phyloP scores from a whole-genome alignment of 2,797 vertebrate genomes.

The Poecilia velifera region DNA sequence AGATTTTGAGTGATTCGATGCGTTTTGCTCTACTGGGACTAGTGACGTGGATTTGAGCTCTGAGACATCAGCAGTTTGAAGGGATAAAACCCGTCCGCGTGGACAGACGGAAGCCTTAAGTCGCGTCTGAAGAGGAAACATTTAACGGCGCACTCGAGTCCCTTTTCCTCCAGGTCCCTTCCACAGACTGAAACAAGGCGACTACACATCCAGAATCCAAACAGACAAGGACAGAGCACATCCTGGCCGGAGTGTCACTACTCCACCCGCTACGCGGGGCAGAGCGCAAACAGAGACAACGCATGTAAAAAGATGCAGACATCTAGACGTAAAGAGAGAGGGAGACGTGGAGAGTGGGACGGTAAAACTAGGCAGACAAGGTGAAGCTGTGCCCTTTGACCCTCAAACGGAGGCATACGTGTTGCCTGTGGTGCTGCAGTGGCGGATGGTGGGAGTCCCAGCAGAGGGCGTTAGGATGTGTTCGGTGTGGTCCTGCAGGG shows the following conservation, averaged over 20 bases:
- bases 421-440: constrained; percentile 94
- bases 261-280: constrained; percentile 39
- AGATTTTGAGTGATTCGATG: constrained; percentile 49
- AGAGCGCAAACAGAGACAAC: constrained; percentile 64
- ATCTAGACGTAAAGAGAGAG: constrained; percentile 47
- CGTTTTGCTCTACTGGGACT: constrained; percentile 67
- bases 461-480: constrained; percentile 86
- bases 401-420: constrained; percentile 93
- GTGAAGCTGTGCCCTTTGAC: constrained; percentile 33
- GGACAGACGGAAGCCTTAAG: constrained; percentile 39
- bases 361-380: constrained; percentile 33
- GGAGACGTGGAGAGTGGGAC: constrained; percentile 54
- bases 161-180: constrained; percentile 52
- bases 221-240: constrained; percentile 66
- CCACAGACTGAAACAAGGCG: constrained; percentile 53
- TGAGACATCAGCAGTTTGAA: constrained; percentile 70
- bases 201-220: constrained; percentile 64
- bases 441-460: constrained; percentile 92
- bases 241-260: constrained; percentile 43
- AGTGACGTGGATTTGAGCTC: constrained; percentile 81
- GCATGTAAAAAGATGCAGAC: constrained; percentile 54
- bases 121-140: constrained; percentile 40
- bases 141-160: constrained; percentile 54
- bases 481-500: constrained; percentile 82
- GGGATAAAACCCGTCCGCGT: constrained; percentile 38